Evolutionary conservation across 2,797 vertebrate genomes (phyloP), one percentile per base, ranked within the genome.

Genomic region (Heteromormyrus szaboi): DNA sequence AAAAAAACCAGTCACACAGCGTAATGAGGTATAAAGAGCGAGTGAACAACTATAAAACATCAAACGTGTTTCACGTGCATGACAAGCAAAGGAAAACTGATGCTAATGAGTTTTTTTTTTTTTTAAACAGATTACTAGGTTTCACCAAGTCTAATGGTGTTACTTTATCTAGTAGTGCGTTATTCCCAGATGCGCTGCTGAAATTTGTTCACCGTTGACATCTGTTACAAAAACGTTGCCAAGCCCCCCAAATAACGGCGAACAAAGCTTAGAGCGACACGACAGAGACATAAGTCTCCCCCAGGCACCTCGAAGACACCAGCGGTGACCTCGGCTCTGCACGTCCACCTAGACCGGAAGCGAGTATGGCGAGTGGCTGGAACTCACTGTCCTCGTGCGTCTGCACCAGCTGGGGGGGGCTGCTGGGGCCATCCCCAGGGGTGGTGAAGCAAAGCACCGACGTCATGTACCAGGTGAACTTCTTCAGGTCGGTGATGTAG

Each of bases 401-500:
- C 93, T 95, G 92, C 89, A 98, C 88, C 17, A 98, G 96, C 91
- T 95, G 95, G 0, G 97, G 96, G 0, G 92, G 1, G 91, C 98
- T 99, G 0, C 94, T 95, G 0, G 98, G 98, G 7, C 98, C 98
- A 0, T 99, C 97, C 0, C 98, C 98, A 0, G 98, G 98, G 0
- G 98, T 99, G 41, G 98, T 99, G 93, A 99, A 99, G 89, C 98
- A 99, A 87, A 99, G 96, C 29, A 96, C 96, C 0, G 97, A 97
- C 0, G 97, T 95, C 4, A 96, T 96, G 93, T 99, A 99, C 85
- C 95, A 91, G 3, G 97, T 97, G 91, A 98, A 99, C 89, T 99
- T 99, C 93, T 91, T 96, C 91, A 99, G 94, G 89, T 95, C 96
- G 0, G 93, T 95, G 91, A 99, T 96, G 89, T 95, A 94, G n/a